Conservation (phyloP, 2,888 invertebrate species). For the Chrysina gloriosa region DNA sequence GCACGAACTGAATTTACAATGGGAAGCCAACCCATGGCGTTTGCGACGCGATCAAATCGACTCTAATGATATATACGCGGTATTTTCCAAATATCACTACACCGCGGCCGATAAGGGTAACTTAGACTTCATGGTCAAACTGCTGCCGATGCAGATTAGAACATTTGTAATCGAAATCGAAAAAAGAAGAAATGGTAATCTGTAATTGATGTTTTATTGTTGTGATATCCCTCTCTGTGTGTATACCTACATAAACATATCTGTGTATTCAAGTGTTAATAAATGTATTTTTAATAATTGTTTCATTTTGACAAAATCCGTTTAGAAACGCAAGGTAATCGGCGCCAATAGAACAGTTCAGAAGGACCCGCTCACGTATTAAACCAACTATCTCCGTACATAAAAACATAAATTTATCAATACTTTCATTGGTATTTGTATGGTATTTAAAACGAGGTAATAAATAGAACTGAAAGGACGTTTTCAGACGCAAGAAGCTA, state of each 20-base stretch:
- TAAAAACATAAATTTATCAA: too few species aligned
- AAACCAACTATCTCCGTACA: too few species aligned
- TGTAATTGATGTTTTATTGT: slow-evolving; percentile 18
- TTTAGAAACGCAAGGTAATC: background rate
- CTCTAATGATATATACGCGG: slow-evolving; percentile 42
- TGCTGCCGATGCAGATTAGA: slow-evolving; percentile 69
- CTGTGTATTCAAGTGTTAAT: slow-evolving; percentile 6
- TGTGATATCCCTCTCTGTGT: background rate
- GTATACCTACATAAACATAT: background rate
- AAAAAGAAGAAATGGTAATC: too few species aligned
- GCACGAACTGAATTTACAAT: slow-evolving; percentile 31
- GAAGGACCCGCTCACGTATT: slow-evolving; percentile 73
- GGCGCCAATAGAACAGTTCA: background rate
- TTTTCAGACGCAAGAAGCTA: too few species aligned
- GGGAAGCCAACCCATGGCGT: background rate
- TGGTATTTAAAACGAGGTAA: too few species aligned
- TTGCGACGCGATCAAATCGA: slow-evolving; percentile 32
- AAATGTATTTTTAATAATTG: slow-evolving; percentile 9
- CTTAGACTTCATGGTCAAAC: slow-evolving; percentile 55
- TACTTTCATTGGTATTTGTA: too few species aligned
- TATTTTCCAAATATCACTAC: slow-evolving; percentile 5
- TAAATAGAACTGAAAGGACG: too few species aligned
- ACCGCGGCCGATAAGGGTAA: background rate
- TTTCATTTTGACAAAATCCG: background rate
- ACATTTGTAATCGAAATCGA: slow-evolving; percentile 68